Conservation (phyloP, 2,888 invertebrate genomes). For the Gryllus longicercus region DNA sequence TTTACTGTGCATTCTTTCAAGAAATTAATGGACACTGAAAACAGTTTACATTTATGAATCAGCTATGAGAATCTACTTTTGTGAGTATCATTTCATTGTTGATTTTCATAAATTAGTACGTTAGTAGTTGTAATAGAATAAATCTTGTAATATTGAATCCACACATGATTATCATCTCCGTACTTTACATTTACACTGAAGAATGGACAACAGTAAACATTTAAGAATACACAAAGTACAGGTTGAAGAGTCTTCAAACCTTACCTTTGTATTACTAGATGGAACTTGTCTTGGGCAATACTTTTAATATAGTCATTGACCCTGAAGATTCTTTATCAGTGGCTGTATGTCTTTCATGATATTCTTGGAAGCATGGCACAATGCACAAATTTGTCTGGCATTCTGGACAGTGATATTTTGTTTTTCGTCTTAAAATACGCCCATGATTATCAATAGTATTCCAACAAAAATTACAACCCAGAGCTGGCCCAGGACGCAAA, state of each 20-base stretch:
- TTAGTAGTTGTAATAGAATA: too few species aligned
- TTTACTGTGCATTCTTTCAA: too few species aligned
- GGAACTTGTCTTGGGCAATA: conserved; percentile 50
- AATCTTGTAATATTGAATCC: too few species aligned
- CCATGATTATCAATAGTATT: conserved; percentile 82
- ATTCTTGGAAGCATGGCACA: conserved; percentile 85
- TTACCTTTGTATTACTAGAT: conserved; percentile 42
- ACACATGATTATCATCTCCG: too few species aligned
- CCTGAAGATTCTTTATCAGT: conserved; percentile 44
- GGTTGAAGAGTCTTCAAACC: background rate
- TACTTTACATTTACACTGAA: too few species aligned
- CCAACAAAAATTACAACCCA: conserved; percentile 89
- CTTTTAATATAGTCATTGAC: conserved; percentile 45
- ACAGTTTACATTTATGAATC: too few species aligned
- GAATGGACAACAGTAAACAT: too few species aligned
- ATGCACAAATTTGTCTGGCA: conserved; percentile 86
- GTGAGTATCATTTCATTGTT: too few species aligned
- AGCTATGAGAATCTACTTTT: too few species aligned
- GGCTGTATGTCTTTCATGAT: conserved; percentile 62
- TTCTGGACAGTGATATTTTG: conserved; percentile 86
- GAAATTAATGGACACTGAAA: too few species aligned
- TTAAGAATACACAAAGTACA: too few species aligned
- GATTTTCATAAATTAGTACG: too few species aligned
- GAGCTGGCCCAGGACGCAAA: conserved; percentile 75
- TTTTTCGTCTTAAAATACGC: conserved; percentile 76